Percentiles rank a stretch among this genome's conserved stretches.
Conservation (phyloP, 2,888 invertebrate genomes). For the Rotaria magnacalcarata region DNA sequence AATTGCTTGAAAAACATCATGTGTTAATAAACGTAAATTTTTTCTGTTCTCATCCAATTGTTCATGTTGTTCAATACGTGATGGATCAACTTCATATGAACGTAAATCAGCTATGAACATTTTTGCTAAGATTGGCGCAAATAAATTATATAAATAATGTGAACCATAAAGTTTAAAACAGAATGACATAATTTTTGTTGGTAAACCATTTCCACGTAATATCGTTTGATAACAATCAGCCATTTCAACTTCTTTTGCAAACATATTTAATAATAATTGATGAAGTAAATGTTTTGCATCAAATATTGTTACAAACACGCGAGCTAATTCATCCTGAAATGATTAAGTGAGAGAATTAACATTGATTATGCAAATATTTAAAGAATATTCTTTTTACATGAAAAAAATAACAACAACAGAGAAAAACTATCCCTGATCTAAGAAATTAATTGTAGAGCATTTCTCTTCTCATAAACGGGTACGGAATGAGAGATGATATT, state of each 20-base stretch:
- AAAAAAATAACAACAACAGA: no score
- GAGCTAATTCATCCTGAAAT: constrained; percentile 77
- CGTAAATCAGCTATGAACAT: constrained; percentile 66
- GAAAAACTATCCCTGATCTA: no score
- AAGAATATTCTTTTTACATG: neutral
- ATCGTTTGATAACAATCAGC: constrained; percentile 97
- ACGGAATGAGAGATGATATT: no score
- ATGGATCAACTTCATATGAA: constrained; percentile 84
- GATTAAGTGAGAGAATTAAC: no score
- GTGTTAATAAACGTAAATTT: constrained; percentile 81
- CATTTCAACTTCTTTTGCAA: constrained; percentile 81
- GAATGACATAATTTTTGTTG: constrained; percentile 96
- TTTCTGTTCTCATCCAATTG: constrained; percentile 74
- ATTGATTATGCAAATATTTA: no score
- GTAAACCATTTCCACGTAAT: constrained; percentile 89
- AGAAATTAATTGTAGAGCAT: no score
- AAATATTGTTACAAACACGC: constrained; percentile 90
- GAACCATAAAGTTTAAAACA: constrained; percentile 96
- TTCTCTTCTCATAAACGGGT: no score
- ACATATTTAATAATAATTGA: constrained; percentile 94
- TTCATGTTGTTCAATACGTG: constrained; percentile 55
- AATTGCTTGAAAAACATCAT: constrained; percentile 86
- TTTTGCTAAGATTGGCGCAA: constrained; percentile 75
- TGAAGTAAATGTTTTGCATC: constrained; percentile 91
- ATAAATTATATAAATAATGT: constrained; percentile 76